Percentiles rank a stretch among this genome's conserved stretches.
These are phyloP conservation scores for Platyrinchus mystaceus DNA, from an alignment of 2,797 vertebrate species.

Conservation along the genomic window DNA sequence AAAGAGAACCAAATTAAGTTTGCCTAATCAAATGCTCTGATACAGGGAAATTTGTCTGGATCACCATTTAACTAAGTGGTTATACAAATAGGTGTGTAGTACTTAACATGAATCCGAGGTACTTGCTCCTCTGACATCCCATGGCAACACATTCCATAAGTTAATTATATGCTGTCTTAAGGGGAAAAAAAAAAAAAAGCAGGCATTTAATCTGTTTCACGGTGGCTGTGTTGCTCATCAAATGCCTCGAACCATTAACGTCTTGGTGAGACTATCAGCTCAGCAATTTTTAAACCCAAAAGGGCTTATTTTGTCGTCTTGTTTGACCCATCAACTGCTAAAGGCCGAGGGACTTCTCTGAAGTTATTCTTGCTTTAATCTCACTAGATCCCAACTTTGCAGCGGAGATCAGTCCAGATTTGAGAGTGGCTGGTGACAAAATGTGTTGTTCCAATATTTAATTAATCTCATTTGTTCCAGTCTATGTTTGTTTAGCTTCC, in stretches of 20 bases:
- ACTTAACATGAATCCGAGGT: not conserved
- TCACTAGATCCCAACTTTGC: not conserved
- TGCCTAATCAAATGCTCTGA: not conserved
- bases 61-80: not conserved
- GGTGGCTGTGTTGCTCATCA: not conserved
- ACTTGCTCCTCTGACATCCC: not conserved
- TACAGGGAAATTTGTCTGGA: not conserved
- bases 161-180: constrained; percentile 30
- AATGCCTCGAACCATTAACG: not conserved
- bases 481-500: not conserved
- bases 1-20: not conserved
- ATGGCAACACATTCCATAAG: constrained; percentile 3
- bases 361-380: not conserved
- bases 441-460: not conserved
- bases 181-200: not conserved
- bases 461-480: not conserved
- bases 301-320: not conserved
- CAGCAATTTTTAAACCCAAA: not conserved
- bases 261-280: not conserved
- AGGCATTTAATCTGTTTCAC: not conserved
- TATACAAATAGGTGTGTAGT: not conserved
- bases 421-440: not conserved
- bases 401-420: not conserved
- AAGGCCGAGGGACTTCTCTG: not conserved
- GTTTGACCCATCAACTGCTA: not conserved